A percentile compares a stretch with the other conserved stretches of the same genome.
Conservation (phyloP, 2,113 vertebrate species). For the Coreoperca whiteheadi region DNA sequence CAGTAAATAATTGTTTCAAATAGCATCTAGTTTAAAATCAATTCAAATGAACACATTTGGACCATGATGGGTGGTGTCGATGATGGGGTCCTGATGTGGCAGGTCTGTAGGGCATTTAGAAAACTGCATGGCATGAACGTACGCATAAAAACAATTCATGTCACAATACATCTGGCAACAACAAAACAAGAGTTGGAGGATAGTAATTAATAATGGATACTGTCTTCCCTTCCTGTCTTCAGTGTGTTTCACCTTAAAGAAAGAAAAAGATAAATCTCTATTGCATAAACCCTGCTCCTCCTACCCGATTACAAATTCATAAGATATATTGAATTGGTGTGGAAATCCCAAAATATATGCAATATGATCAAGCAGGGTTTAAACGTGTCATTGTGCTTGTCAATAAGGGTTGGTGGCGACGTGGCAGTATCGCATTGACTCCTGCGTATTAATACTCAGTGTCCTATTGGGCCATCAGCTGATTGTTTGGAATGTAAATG, state of each 20-base stretch:
- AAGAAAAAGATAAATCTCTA: constrained; percentile 57
- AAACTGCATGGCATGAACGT: neutral
- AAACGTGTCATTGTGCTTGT: constrained; percentile 86
- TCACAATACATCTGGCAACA: constrained; percentile 24
- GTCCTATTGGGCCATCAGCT: constrained; percentile 91
- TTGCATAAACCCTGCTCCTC: constrained; percentile 49
- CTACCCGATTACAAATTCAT: constrained; percentile 84
- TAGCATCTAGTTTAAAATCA: neutral
- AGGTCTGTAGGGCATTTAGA: neutral
- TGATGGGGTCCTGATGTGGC: neutral
- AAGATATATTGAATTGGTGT: constrained; percentile 81
- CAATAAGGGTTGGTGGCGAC: constrained; percentile 84
- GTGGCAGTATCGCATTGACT: constrained; percentile 88
- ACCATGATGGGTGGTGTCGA: neutral
- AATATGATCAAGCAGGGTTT: constrained; percentile 86
- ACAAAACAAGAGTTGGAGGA: constrained; percentile 13
- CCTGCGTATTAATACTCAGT: constrained; percentile 89
- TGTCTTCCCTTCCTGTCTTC: constrained; percentile 24
- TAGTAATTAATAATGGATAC: constrained; percentile 25
- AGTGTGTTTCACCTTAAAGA: constrained; percentile 24
- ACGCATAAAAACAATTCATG: constrained; percentile 12
- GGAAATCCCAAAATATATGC: constrained; percentile 86
- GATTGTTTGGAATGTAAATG: constrained; percentile 98
- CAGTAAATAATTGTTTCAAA: neutral
- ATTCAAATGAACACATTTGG: neutral